Base-by-base conservation (phyloP, 2,113 vertebrate genomes). In the Motacilla tschutschensis region DNA sequence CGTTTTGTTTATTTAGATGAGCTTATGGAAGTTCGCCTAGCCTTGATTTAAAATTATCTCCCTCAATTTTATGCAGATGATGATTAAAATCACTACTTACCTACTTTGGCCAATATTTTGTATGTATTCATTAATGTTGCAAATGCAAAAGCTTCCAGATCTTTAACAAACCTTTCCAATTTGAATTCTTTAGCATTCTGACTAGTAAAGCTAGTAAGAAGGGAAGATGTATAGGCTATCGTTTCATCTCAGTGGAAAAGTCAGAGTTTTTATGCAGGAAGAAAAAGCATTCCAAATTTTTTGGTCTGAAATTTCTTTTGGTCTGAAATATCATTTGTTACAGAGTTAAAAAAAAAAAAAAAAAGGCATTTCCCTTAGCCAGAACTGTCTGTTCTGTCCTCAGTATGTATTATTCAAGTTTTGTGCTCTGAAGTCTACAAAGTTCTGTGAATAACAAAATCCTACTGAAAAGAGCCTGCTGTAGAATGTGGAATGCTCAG, bases 271-370 rank as follows among this genome's bases (percentile, higher is more conserved):
- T 40, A 62, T 26, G 17, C 5, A 6, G 38, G 7, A 50, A 19
- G 24, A 25, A 35, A 16, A 50, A 21, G 0, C 0, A 33, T 40
- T 1, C 2, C 2, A 15, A 41, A 3, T 12, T 14, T 22, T 51
- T 64, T 24, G 13, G 33, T 33, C 33, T 33, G 33, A 33, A 33
- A 33, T 41, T 8, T 24, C 24, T 53, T 36, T 63, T 60, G 4
- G 1, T 64, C 11, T 70, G 17, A 89, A 89, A 50, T 72, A 29
- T 6, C 5, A 48, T 57, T 80, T 92, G 1, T 25, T 15, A 46
- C 12, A 38, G 14, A 46, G 53, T 6, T 22, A 55, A 21, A 17
- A 50, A 28, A 6, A 9, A 64, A 29, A 17, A 24, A 40, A 59
- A 66, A 24, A 40, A 59, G 63, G 16, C 3, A 22, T 53, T 51